Evolutionary conservation across 2,797 vertebrate genomes (phyloP), one percentile per base, ranked within the genome.

Genomic region (Microctenopoma steveboyesi): DNA sequence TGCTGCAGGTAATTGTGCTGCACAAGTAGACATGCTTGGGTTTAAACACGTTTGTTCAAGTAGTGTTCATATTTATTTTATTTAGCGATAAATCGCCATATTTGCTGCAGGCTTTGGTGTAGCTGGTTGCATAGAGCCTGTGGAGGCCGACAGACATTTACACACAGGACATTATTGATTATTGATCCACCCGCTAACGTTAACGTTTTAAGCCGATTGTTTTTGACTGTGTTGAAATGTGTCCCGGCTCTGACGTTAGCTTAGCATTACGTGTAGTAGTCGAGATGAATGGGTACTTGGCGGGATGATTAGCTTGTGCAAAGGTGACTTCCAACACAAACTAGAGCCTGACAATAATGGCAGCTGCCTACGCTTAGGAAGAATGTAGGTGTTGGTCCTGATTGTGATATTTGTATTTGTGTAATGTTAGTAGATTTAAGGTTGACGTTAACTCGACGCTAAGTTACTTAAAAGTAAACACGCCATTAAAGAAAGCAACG

Each of bases 291-390:
- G 14, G 22, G 12, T 66, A 83, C 75, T 75, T 89, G 88, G 88
- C 88, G 88, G 88, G 86, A 83, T 51, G 27, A 51, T 35, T 39
- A 47, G 4, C 16, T 60, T 12, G 22, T 4, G 30, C 45, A 61
- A 52, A 47, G 0, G 10, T 18, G 14, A 40, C 35, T 47, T 55
- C 13, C 15, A 5, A 45, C 6, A 46, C 7, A 14, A 60, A 45
- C 12, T 2, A 35, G 35, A 54, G 40, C 10, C 14, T 18, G 1
- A 53, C 16, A 4, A 15, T 10, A 15, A 16, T 0, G 1, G 45
- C 11, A 2, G 3, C 27, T 27, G 0, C 5, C 0, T n/a, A 15
- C 3, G 48, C 14, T 7, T 16, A 16, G 43, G 42, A 16, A 0
- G 25, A 0, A 12, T 8, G 2, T 9, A 7, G 10, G 0, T 22